Percentiles rank a stretch among this genome's conserved stretches.
Conservation (phyloP, 2,888 invertebrate species). For the Aspidiotus destructor region DNA sequence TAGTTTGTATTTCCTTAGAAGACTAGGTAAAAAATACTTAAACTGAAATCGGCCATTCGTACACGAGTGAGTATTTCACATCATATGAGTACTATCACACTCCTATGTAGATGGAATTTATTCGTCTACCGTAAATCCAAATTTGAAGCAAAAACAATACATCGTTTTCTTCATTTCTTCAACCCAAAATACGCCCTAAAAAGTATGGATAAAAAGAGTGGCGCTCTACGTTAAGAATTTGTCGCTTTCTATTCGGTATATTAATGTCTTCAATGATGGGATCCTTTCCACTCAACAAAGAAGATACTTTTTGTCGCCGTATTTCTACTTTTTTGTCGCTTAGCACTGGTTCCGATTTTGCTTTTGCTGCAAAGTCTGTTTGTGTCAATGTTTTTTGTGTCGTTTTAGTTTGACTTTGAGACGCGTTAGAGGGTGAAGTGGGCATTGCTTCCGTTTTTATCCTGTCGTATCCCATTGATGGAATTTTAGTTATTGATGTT, state of each 20-base stretch:
- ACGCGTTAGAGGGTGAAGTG: not conserved
- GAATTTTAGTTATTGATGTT: not conserved
- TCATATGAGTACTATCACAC: not conserved
- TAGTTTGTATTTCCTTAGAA: no score
- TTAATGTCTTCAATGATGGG: constrained; percentile 37
- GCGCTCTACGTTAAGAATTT: constrained; percentile 45
- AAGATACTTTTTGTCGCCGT: constrained; percentile 18
- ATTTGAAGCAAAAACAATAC: not conserved
- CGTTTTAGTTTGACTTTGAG: not conserved
- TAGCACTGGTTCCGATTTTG: not conserved
- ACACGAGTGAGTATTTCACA: not conserved
- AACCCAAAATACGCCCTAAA: constrained; percentile 48
- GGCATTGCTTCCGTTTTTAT: not conserved
- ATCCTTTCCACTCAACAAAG: constrained; percentile 24
- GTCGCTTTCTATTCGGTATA: constrained; percentile 46
- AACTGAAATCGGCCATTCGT: not conserved
- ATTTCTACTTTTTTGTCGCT: not conserved
- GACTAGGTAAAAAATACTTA: not conserved
- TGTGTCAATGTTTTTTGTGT: not conserved
- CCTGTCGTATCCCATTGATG: not conserved
- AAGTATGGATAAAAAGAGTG: constrained; percentile 49
- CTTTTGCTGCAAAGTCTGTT: not conserved
- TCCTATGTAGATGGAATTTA: no score
- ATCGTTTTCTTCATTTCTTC: constrained; percentile 21
- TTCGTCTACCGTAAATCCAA: not conserved